A percentile compares a stretch with the other conserved stretches of the same genome.
phyloP scores from a whole-genome alignment of 2,888 invertebrate species.

The Cephus runcator region DNA sequence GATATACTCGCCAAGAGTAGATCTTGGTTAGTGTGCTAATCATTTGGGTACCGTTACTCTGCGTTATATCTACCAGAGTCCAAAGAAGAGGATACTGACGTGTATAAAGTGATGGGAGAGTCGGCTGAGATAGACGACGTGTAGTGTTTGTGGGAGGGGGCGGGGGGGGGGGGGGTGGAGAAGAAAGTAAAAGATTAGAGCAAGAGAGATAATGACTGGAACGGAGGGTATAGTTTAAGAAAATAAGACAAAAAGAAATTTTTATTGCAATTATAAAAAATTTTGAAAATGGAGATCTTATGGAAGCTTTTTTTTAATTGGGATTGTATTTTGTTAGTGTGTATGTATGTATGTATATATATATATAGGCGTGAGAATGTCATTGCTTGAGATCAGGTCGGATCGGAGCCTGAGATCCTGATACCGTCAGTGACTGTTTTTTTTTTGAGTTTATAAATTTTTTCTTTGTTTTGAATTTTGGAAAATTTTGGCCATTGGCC shows the following conservation, averaged over 20 bases:
- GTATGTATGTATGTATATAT: too few species aligned
- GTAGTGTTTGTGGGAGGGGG: not conserved
- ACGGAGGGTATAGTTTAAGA: not conserved
- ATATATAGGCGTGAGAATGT: too few species aligned
- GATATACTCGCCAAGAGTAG: not conserved
- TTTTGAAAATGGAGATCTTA: not conserved
- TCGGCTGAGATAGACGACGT: too few species aligned
- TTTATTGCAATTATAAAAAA: not conserved
- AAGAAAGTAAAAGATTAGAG: not conserved
- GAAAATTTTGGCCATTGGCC: accelerated
- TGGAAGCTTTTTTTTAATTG: not conserved
- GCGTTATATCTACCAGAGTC: conserved; percentile 14
- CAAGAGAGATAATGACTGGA: not conserved
- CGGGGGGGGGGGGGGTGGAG: too few species aligned
- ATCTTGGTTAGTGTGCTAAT: conserved; percentile 50
- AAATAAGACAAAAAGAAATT: not conserved
- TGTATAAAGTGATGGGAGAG: not conserved
- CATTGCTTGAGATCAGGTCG: too few species aligned
- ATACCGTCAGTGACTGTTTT: not conserved
- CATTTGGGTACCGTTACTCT: conserved; percentile 35
- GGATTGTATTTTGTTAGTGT: too few species aligned
- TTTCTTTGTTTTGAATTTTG: not conserved
- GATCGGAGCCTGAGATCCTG: not conserved
- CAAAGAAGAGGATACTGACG: not conserved
- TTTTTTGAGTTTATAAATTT: not conserved